These are phyloP conservation scores for Agelastica alni DNA, from an alignment of 2,888 invertebrate genomes.

Conservation along the genomic window DNA sequence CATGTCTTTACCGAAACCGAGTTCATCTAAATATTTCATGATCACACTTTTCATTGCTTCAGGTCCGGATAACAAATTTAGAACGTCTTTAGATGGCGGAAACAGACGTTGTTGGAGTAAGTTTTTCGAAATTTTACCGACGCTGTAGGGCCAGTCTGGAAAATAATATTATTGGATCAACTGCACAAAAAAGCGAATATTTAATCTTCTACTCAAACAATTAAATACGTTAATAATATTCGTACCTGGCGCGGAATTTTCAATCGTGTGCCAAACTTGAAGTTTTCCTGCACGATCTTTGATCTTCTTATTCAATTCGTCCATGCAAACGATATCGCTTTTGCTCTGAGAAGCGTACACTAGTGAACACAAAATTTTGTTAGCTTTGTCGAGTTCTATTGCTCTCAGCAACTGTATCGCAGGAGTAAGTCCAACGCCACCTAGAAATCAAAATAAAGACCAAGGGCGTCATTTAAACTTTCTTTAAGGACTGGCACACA, in stretches of 20 bases:
- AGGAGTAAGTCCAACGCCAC: conserved; percentile 2
- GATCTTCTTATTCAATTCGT: not conserved
- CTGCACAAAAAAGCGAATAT: no score
- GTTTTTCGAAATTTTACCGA: not conserved
- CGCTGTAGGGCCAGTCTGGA: not conserved
- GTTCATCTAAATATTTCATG: not conserved
- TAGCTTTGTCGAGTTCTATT: not conserved
- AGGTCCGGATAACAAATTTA: conserved; percentile 4
- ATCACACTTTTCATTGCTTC: not conserved
- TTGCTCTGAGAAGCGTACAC: not conserved
- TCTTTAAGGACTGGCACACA: no score
- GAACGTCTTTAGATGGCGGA: not conserved
- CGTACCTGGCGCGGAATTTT: not conserved
- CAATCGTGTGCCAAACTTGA: not conserved
- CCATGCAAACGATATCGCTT: not conserved
- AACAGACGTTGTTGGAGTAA: not conserved
- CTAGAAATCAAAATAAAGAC: no score
- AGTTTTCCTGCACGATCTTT: not conserved
- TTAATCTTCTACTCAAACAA: no score
- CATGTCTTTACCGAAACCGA: not conserved
- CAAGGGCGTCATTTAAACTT: no score
- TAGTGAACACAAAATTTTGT: not conserved
- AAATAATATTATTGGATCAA: no score
- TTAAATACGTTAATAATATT: no score
- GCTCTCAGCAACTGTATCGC: not conserved